Percentiles rank a stretch among this genome's conserved stretches.
phyloP scores from a whole-genome alignment of 2,113 vertebrate species.

The Pterocles gutturalis region DNA sequence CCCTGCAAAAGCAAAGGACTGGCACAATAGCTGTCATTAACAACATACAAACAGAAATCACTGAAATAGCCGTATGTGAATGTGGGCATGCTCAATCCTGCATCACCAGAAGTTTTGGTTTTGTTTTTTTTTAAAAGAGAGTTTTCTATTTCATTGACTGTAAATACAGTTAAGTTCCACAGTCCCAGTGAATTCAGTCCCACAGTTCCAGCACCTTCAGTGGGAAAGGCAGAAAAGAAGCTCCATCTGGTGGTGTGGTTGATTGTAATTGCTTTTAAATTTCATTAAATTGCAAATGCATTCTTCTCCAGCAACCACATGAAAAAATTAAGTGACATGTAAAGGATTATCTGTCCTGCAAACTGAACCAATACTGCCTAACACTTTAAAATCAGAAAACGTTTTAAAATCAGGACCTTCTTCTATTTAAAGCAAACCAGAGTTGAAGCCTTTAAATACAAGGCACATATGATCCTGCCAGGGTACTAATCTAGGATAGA shows the following conservation, averaged over 20 bases:
- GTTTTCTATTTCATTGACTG: not conserved
- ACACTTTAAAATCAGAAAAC: not conserved
- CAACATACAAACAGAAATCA: not conserved
- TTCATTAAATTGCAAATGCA: not conserved
- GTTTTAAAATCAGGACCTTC: not conserved
- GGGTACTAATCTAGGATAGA: not conserved
- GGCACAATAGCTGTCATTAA: not conserved
- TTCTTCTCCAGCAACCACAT: not conserved
- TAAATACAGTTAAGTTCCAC: not conserved
- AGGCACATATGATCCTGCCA: not conserved
- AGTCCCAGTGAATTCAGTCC: not conserved
- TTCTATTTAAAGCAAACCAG: not conserved
- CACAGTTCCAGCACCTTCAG: not conserved
- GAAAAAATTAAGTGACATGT: not conserved
- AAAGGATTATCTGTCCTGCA: not conserved
- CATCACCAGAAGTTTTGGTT: not conserved
- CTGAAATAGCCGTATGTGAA: not conserved
- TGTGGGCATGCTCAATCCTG: not conserved
- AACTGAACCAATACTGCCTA: not conserved
- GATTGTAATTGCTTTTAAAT: not conserved
- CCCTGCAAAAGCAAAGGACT: not conserved
- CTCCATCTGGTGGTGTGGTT: constrained; percentile 59
- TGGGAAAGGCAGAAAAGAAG: constrained; percentile 35
- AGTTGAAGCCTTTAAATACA: not conserved
- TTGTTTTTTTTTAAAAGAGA: not conserved